These are phyloP conservation scores for Aphis gossypii DNA, from an alignment of 1,140 invertebrate genomes.

Conservation along the genomic window DNA sequence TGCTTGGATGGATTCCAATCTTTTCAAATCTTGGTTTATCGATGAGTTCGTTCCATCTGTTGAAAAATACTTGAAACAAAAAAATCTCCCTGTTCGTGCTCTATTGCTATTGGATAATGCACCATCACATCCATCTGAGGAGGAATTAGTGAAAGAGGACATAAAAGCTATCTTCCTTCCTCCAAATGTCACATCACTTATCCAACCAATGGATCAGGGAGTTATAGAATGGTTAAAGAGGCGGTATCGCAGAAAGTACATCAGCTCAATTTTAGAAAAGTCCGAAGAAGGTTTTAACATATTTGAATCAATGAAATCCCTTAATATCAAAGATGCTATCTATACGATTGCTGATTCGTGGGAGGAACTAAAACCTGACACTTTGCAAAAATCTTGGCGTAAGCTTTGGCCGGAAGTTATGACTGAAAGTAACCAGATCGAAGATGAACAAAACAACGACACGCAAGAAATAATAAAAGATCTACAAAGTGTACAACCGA, in stretches of 20 bases:
- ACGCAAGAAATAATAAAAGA: not conserved
- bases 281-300: not conserved
- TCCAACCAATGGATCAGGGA: too few species aligned
- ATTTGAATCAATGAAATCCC: not conserved
- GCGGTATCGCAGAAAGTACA: not conserved
- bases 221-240: not conserved
- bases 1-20: not conserved
- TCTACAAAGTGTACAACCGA: not conserved
- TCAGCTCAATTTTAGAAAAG: not conserved
- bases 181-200: slow-evolving; percentile 23
- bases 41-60: slow-evolving; percentile 59
- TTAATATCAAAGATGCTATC: not conserved
- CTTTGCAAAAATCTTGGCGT: slow-evolving; percentile 15
- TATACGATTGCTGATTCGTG: not conserved
- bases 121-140: slow-evolving; percentile 62
- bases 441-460: not conserved
- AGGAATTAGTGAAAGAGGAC: not conserved
- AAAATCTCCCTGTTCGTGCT: slow-evolving; percentile 29
- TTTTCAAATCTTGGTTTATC: slow-evolving; percentile 59
- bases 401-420: slow-evolving; percentile 5
- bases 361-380: not conserved
- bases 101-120: not conserved
- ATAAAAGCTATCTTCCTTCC: not conserved
- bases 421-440: slow-evolving; percentile 14
- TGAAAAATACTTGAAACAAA: slow-evolving; percentile 56